A percentile compares a stretch with the other conserved stretches of the same genome.
Conservation (phyloP, 2,888 invertebrate species). For the Acrocera orbiculus region DNA sequence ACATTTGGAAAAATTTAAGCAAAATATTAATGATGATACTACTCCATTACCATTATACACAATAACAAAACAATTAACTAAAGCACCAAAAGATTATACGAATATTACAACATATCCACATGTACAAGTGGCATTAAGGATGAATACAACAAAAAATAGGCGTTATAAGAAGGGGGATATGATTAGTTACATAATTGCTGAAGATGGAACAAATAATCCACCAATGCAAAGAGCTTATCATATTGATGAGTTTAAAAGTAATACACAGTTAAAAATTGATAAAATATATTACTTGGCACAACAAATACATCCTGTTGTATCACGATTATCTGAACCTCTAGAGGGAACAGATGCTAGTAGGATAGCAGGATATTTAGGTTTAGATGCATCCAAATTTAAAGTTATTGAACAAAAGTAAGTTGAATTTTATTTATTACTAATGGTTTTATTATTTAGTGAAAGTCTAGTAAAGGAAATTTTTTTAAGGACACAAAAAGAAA, state of each 20-base stretch:
- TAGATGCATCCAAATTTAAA: slow-evolving; percentile 37
- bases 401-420: slow-evolving; percentile 26
- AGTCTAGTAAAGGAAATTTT: too few relatives aligned
- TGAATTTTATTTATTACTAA: not conserved
- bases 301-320: slow-evolving; percentile 92
- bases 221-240: slow-evolving; percentile 89
- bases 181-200: slow-evolving; percentile 88
- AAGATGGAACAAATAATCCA: slow-evolving; percentile 62
- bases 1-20: slow-evolving; percentile 58
- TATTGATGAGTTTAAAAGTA: slow-evolving; percentile 68
- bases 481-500: slow-evolving; percentile 27
- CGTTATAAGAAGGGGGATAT: slow-evolving; percentile 85
- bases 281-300: slow-evolving; percentile 80
- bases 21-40: slow-evolving; percentile 48
- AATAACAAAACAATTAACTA: slow-evolving; percentile 90
- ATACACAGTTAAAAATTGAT: slow-evolving; percentile 56
- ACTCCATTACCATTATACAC: slow-evolving; percentile 60
- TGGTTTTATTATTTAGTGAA: not conserved
- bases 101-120: slow-evolving; percentile 71
- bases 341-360: slow-evolving; percentile 81
- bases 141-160: slow-evolving; percentile 65
- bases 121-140: slow-evolving; percentile 74
- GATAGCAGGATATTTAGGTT: slow-evolving; percentile 77
- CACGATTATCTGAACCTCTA: slow-evolving; percentile 87
- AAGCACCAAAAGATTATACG: slow-evolving; percentile 81